These are phyloP conservation scores for Pteromalus puparum DNA, from an alignment of 1,140 invertebrate species.

Conservation along the genomic window DNA sequence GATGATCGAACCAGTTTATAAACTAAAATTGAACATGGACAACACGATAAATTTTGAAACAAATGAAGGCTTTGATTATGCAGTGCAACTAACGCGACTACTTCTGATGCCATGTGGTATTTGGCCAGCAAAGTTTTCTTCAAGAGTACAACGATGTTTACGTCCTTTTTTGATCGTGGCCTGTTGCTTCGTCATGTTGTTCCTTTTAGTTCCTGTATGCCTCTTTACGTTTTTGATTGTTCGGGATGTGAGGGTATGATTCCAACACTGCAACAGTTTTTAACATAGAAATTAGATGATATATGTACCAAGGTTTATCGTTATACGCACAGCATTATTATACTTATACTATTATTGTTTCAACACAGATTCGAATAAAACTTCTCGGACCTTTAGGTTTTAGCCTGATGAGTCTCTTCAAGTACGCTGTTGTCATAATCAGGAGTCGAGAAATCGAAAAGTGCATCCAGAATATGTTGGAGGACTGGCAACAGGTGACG, in stretches of 20 bases:
- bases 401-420: slow-evolving; percentile 24
- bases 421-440: slow-evolving; percentile 11
- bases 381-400: slow-evolving; percentile 35
- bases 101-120: not conserved
- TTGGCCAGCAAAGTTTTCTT: not conserved
- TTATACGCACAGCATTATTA: not conserved
- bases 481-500: slow-evolving; percentile 54
- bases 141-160: not conserved
- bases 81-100: not conserved
- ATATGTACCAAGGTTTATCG: too few relatives aligned
- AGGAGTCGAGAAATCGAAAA: not conserved
- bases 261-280: not conserved
- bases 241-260: not conserved
- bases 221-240: not conserved
- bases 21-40: not conserved
- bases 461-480: slow-evolving; percentile 55
- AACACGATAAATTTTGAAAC: not conserved
- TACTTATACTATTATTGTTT: not conserved
- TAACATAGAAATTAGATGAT: too few relatives aligned
- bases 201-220: not conserved
- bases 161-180: not conserved
- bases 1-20: not conserved
- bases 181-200: not conserved
- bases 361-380: slow-evolving; percentile 28
- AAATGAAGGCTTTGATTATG: not conserved